Conservation (phyloP, 2,888 invertebrate genomes). For the Corythucha ciliata region DNA sequence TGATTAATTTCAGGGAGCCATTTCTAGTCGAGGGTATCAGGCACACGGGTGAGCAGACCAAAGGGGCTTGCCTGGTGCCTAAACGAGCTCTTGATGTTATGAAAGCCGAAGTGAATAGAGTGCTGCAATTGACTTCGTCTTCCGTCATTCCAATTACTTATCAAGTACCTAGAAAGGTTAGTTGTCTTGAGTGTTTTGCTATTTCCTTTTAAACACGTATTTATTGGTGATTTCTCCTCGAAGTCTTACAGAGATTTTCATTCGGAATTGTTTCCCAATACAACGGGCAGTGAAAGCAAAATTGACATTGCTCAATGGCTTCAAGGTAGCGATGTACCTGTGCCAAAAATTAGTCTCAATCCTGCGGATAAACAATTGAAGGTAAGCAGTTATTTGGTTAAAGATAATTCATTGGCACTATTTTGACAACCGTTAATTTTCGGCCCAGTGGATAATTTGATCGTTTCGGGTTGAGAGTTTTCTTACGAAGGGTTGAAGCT, state of each 20-base stretch:
- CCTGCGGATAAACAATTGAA: constrained; percentile 50
- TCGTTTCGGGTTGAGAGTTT: no score
- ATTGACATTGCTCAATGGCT: constrained; percentile 76
- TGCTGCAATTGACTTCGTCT: constrained; percentile 75
- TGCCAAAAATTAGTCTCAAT: constrained; percentile 73
- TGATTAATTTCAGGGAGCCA: constrained; percentile 52
- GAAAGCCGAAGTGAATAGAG: constrained; percentile 90
- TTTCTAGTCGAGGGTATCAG: constrained; percentile 78
- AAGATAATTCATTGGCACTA: no score
- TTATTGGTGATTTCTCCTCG: constrained; percentile 31
- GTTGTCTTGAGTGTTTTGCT: constrained; percentile 18
- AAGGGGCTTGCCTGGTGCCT: constrained; percentile 85
- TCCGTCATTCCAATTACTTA: constrained; percentile 89
- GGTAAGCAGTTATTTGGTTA: no score
- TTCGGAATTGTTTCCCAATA: constrained; percentile 87
- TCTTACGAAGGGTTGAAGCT: no score
- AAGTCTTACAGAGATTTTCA: constrained; percentile 90
- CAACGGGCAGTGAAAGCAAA: constrained; percentile 68
- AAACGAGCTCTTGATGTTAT: constrained; percentile 90
- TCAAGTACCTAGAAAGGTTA: constrained; percentile 83
- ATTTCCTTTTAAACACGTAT: neutral
- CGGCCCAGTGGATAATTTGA: no score
- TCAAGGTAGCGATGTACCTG: constrained; percentile 60
- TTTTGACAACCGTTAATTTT: no score
- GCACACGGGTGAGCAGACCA: constrained; percentile 88